Conservation (phyloP, 2,797 vertebrate species). For the Hipposideros larvatus region DNA sequence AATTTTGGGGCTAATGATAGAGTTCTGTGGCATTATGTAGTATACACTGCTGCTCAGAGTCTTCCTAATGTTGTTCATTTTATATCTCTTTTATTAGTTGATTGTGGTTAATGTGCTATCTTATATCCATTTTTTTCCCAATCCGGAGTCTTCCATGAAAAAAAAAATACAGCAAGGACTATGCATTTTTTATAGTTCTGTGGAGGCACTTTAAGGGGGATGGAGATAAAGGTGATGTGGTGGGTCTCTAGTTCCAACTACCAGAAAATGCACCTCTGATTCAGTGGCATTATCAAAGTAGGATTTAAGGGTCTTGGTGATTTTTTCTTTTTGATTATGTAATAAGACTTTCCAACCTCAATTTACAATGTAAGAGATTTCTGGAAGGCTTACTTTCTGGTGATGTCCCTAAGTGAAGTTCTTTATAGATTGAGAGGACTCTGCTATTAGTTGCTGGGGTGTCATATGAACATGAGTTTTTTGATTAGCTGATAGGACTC, state of each 20-base stretch:
- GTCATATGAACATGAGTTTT: neutral
- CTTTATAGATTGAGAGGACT: neutral
- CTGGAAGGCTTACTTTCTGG: neutral
- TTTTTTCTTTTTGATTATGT: neutral
- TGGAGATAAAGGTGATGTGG: neutral
- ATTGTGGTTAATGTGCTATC: neutral
- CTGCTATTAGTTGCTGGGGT: neutral
- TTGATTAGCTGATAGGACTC: neutral
- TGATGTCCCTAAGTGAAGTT: neutral
- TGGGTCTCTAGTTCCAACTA: neutral
- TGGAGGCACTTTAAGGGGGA: neutral
- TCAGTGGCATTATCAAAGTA: neutral
- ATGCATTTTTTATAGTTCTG: neutral
- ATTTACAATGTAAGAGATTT: slow-evolving; percentile 35
- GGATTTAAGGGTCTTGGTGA: neutral
- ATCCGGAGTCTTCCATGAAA: neutral
- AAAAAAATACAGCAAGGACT: neutral
- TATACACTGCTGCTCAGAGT: neutral
- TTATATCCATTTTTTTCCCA: neutral
- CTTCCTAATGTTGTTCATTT: slow-evolving; percentile 1
- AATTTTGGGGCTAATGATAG: neutral
- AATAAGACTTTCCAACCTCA: neutral
- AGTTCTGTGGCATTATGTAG: neutral
- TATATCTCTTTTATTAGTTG: neutral
- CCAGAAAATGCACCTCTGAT: neutral